Percentiles rank a stretch among this genome's conserved stretches.
Evolutionary conservation across 2,888 invertebrate genomes (phyloP).

Genomic region (Eremobia ochroleuca): DNA sequence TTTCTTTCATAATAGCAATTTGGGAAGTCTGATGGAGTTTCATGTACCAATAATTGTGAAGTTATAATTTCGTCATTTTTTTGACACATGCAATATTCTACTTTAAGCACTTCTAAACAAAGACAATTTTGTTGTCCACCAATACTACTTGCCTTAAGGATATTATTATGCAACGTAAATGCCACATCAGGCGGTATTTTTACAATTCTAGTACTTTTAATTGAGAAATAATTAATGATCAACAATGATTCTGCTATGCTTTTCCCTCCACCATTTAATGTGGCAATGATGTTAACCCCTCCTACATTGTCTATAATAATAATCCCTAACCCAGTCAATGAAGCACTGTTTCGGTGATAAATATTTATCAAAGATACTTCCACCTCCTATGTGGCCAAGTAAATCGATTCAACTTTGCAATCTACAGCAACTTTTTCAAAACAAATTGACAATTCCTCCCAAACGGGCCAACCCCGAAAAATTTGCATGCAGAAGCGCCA

Average conservation of each 20-base stretch:
- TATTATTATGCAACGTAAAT: background rate
- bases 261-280: background rate
- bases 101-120: background rate
- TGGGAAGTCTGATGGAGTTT: background rate
- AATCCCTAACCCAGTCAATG: background rate
- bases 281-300: background rate
- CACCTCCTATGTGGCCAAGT: constrained; percentile 4
- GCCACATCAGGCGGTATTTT: background rate
- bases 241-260: too few species aligned
- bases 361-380: constrained; percentile 17
- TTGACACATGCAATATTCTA: background rate
- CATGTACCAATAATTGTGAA: background rate
- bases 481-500: constrained; percentile 91
- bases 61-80: background rate
- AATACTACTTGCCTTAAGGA: too few species aligned
- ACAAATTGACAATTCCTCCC: constrained; percentile 82
- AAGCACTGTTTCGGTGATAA: background rate
- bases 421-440: constrained; percentile 68
- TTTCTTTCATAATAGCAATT: background rate
- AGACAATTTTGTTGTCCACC: background rate
- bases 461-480: constrained; percentile 74
- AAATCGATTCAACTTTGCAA: constrained; percentile 59
- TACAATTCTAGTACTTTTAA: background rate
- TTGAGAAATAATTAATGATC: background rate
- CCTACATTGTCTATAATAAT: background rate